Evolutionary conservation across 2,113 vertebrate species (phyloP).

Genomic region (Climacteris rufus): DNA sequence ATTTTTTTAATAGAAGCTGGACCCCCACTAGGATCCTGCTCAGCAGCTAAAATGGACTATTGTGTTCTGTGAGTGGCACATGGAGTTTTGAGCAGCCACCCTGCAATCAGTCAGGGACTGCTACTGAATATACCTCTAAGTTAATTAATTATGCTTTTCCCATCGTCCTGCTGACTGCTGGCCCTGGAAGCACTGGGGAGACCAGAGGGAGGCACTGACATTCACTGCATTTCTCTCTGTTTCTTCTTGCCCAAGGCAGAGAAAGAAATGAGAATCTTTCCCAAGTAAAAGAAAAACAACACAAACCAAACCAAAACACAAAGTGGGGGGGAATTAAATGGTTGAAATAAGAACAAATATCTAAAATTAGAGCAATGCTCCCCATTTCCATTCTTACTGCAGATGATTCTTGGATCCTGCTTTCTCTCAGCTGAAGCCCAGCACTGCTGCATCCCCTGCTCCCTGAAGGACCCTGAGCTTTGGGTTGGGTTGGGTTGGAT

Average conservation of each 20-base stretch:
- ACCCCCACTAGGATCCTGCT: no score
- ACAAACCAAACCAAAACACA: neutral
- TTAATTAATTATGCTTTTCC: neutral
- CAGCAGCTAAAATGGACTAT: neutral
- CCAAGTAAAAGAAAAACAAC: neutral
- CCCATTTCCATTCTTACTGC: neutral
- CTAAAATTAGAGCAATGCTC: neutral
- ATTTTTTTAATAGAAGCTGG: neutral
- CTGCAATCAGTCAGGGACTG: neutral
- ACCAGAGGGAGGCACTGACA: neutral
- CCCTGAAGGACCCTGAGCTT: neutral
- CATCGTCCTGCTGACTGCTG: neutral
- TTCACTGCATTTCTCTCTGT: neutral
- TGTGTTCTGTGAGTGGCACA: neutral
- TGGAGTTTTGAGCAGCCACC: neutral
- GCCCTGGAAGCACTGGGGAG: neutral
- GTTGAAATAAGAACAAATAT: neutral
- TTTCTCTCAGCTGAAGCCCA: neutral
- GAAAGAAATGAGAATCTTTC: neutral
- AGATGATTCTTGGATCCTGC: neutral
- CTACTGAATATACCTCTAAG: neutral
- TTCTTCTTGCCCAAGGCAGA: neutral
- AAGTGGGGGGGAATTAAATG: fast-evolving
- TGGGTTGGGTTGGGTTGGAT: no score
- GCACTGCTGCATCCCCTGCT: neutral